phyloP scores from a whole-genome alignment of 1,140 invertebrate genomes.

The Rhizoglyphus robini region DNA sequence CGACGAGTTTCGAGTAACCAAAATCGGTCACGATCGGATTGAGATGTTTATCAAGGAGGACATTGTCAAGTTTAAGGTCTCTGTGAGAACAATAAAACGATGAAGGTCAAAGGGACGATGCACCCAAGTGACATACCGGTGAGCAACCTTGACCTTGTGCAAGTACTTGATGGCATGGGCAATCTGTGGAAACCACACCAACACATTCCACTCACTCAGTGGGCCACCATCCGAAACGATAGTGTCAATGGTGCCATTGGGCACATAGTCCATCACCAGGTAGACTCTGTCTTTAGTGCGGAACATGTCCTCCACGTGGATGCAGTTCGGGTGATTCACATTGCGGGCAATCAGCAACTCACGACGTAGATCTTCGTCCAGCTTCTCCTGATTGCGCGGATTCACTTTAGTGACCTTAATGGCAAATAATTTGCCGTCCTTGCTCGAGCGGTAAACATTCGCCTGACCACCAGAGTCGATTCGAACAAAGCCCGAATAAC shows the following conservation, averaged over 20 bases:
- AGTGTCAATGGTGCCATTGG: conserved; percentile 2
- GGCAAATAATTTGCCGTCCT: not conserved
- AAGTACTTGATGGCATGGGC: conserved; percentile 15
- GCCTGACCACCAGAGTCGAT: not conserved
- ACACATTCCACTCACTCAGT: conserved; percentile 1
- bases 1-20: too few species aligned
- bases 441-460: not conserved
- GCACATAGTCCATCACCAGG: conserved; percentile 21
- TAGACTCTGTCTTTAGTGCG: conserved; percentile 16
- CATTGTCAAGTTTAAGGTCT: too few species aligned
- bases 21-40: too few species aligned
- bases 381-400: conserved; percentile 19
- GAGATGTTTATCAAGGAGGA: too few species aligned
- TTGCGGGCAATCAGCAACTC: conserved; percentile 20
- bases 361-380: not conserved
- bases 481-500: not conserved
- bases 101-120: too few species aligned
- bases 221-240: not conserved
- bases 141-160: conserved; percentile 17
- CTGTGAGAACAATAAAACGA: too few species aligned
- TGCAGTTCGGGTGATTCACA: conserved; percentile 20
- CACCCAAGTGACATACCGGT: too few species aligned
- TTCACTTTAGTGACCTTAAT: conserved; percentile 20
- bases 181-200: conserved; percentile 18
- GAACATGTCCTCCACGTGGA: conserved; percentile 17